Evolutionary conservation across 2,113 vertebrate genomes (phyloP).

Genomic region (Rattus norvegicus): GRCr8 NC_086036.1:27990001-27990500

Average conservation of each 20-base stretch:
- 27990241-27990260: constrained; percentile 72
- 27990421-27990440: constrained; percentile 3
- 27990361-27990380: constrained; percentile 82
- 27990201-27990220: constrained; percentile 68
- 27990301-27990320: constrained; percentile 74
- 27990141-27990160: neutral
- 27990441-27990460: constrained; percentile 3
- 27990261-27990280: constrained; percentile 77
- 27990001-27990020: neutral
- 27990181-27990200: constrained; percentile 65
- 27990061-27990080: neutral
- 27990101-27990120: neutral
- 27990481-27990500: neutral
- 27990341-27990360: constrained; percentile 70
- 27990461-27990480: neutral
- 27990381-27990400: constrained; percentile 43
- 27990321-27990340: constrained; percentile 73
- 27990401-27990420: neutral
- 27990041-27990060: constrained; percentile 31
- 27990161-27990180: constrained; percentile 37
- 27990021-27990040: neutral
- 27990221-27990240: constrained; percentile 72
- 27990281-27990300: constrained; percentile 77
- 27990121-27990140: neutral
- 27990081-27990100: neutral